Evolutionary conservation across 2,888 invertebrate species (phyloP), one percentile per base, ranked within the genome.

Genomic region (Drosophila emarginata): DNA sequence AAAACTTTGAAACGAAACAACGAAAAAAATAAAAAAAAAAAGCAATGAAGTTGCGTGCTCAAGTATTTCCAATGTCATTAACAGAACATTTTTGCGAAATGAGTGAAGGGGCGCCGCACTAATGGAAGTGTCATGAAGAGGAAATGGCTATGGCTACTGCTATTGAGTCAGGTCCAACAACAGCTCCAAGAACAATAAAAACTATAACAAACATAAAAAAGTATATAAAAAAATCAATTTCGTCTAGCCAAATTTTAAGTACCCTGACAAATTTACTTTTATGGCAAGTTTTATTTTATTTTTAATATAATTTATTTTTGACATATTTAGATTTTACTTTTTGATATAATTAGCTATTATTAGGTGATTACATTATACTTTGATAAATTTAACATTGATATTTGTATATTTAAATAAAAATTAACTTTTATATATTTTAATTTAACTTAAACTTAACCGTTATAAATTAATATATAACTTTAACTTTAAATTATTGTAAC

Each of bases 41-140:
- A 23, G 23, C n/a, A 52, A 52, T 54, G 58, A 69, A 58, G 28
- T 69, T 70, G 70, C 70, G 70, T 71, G 72, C 56, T 40, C 45
- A 64, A 67, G 56, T 77, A 59, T 64, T 77, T 81, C 85, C 77
- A 85, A 76, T 87, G 82, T 68, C 79, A 76, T 81, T 82, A 72
- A 87, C 79, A 75, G 59, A 67, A 77, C 80, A 5, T 26, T 26
- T 26, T 26, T 2, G 4, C 23, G 23, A 67, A 63, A 23, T 26
- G 28, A 62, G 9, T 18, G 4, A 5, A 5, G 26, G n/a, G 45
- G 12, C 26, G 37, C 14, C 2, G 53, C 32, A 18, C 26, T 54
- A 59, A 64, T 59, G 28, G 28, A 32, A 40, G 57, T 45, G 45
- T 45, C 14, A 37, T 32, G 40, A 36, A 63, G 63, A 14, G 72